Percentiles rank a stretch among this genome's conserved stretches.
Evolutionary conservation across 1,140 invertebrate genomes (phyloP).

Genomic region (Drosophila arizonae): DNA sequence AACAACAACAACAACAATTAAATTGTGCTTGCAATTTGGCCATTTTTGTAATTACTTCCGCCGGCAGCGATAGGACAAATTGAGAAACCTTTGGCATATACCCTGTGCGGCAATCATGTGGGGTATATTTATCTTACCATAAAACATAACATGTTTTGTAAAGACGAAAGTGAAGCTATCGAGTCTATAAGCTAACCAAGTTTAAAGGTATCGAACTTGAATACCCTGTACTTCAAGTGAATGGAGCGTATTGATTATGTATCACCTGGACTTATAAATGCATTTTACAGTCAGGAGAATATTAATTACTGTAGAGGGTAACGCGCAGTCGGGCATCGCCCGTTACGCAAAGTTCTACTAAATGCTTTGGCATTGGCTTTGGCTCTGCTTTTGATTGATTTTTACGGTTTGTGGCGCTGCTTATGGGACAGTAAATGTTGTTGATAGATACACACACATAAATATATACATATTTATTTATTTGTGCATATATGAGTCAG

Average conservation of each 20-base stretch:
- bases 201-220: too few species aligned
- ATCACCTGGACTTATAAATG: too few species aligned
- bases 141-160: too few species aligned
- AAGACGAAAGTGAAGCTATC: too few species aligned
- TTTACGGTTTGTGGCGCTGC: background rate
- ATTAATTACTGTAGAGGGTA: too few species aligned
- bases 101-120: background rate
- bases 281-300: too few species aligned
- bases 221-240: too few species aligned
- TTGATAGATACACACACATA: background rate
- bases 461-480: background rate
- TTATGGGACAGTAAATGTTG: background rate
- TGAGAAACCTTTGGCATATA: constrained; percentile 16
- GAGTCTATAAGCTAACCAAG: too few species aligned
- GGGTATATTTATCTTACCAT: background rate
- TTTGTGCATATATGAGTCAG: constrained; percentile 2
- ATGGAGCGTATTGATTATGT: too few species aligned
- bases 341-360: background rate
- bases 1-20: constrained; percentile 37
- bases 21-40: constrained; percentile 71
- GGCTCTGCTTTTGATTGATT: constrained; percentile 33
- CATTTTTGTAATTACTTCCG: constrained; percentile 77
- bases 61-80: constrained; percentile 29
- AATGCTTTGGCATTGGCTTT: constrained; percentile 5
- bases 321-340: background rate